A percentile compares a stretch with the other conserved stretches of the same genome.
phyloP scores from a whole-genome alignment of 2,888 invertebrate species.

The Serrognathus titanus region DNA sequence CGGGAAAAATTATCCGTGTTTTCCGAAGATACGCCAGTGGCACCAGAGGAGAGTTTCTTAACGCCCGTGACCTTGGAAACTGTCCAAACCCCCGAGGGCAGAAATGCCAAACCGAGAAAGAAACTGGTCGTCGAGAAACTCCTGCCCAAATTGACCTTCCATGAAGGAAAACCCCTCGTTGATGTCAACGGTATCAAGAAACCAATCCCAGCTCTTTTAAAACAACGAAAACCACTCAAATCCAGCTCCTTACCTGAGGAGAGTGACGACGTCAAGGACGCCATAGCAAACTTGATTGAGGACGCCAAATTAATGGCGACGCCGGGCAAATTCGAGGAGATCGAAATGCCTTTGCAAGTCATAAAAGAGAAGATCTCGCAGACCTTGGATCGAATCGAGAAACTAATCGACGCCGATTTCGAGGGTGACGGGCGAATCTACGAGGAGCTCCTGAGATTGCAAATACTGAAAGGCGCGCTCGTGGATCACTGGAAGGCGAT shows the following conservation, averaged over 20 bases:
- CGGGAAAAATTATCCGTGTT: conserved; percentile 32
- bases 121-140: conserved; percentile 33
- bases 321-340: conserved; percentile 6
- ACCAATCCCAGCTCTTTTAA: conserved; percentile 22
- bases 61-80: conserved; percentile 6
- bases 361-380: conserved; percentile 38
- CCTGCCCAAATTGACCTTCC: conserved; percentile 37
- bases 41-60: conserved; percentile 16
- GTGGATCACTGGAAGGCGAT: conserved; percentile 40
- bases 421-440: conserved; percentile 35
- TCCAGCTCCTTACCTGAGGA: background rate
- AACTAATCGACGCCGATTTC: conserved; percentile 36
- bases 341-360: conserved; percentile 33
- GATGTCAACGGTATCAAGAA: conserved; percentile 38
- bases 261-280: conserved; percentile 24
- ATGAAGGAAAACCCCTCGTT: conserved; percentile 38
- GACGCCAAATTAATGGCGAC: conserved; percentile 30
- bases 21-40: conserved; percentile 15
- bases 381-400: conserved; percentile 36
- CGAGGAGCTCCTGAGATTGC: conserved; percentile 36
- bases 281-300: conserved; percentile 34
- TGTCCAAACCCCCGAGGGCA: conserved; percentile 7
- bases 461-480: conserved; percentile 36
- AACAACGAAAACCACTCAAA: background rate
- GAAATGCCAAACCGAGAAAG: conserved; percentile 17